phyloP scores from a whole-genome alignment of 2,113 vertebrate species.

The Nipponia nippon region DNA sequence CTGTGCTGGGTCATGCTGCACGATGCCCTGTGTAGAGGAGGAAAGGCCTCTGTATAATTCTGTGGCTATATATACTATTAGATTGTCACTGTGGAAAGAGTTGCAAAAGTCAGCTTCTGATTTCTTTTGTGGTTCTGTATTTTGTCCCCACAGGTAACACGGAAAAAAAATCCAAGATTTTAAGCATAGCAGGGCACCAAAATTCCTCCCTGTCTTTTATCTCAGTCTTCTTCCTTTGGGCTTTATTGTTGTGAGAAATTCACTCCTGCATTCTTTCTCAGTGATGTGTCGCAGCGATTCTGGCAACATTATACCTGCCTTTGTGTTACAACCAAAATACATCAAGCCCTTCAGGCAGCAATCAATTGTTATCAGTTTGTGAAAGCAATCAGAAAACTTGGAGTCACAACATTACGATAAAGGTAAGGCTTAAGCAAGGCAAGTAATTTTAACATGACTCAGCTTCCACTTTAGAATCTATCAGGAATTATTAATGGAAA shows the following conservation, averaged over 20 bases:
- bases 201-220: background rate
- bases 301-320: background rate
- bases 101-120: background rate
- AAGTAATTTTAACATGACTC: background rate
- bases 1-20: fast-evolving
- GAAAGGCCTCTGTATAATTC: background rate
- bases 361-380: constrained; percentile 72
- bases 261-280: background rate
- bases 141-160: background rate
- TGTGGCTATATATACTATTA: background rate
- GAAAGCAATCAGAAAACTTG: constrained; percentile 63
- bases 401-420: background rate
- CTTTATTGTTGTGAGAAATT: background rate
- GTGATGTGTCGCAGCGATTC: background rate
- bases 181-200: background rate
- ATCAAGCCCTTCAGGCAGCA: constrained; percentile 22
- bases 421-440: background rate
- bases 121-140: background rate
- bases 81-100: background rate
- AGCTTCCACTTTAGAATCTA: constrained; percentile 11
- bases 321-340: constrained; percentile 14
- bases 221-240: background rate
- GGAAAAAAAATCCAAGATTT: background rate
- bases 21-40: background rate
- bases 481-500: constrained; percentile 12